A percentile compares a stretch with the other conserved stretches of the same genome.
Conservation (phyloP, 2,797 vertebrate species). For the Neosilurus hyrtlii region DNA sequence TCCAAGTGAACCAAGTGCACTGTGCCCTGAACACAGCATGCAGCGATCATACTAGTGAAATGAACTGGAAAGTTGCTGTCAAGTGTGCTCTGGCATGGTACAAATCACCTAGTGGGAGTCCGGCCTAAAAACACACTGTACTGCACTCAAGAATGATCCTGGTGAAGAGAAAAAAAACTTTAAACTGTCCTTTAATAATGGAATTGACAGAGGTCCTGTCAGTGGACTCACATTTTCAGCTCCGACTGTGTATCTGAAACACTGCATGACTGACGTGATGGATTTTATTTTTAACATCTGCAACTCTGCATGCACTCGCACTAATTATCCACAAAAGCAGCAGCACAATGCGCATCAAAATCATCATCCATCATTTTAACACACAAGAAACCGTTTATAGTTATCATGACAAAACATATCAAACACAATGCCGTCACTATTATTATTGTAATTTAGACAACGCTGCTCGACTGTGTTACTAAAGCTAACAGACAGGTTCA, state of each 20-base stretch:
- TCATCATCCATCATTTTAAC: neutral
- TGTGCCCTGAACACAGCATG: no score
- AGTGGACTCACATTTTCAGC: neutral
- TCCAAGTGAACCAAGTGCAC: no score
- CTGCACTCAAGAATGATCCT: neutral
- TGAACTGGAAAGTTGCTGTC: no score
- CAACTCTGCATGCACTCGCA: neutral
- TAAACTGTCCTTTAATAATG: neutral
- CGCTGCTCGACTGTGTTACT: conserved; percentile 17
- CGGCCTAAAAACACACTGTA: neutral
- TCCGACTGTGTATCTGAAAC: neutral
- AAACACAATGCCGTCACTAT: neutral
- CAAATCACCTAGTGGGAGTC: no score
- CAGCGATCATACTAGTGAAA: no score
- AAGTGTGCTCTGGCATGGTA: no score
- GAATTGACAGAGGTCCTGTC: neutral
- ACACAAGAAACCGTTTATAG: neutral
- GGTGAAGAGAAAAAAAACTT: neutral
- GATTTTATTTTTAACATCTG: neutral
- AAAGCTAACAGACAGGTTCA: conserved; percentile 15
- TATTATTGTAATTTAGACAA: conserved; percentile 23
- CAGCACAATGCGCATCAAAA: neutral
- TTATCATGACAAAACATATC: conserved; percentile 8
- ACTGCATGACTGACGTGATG: no score
- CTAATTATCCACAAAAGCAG: neutral